phyloP scores from a whole-genome alignment of 2,888 invertebrate genomes.

The Cheilosia grossa region DNA sequence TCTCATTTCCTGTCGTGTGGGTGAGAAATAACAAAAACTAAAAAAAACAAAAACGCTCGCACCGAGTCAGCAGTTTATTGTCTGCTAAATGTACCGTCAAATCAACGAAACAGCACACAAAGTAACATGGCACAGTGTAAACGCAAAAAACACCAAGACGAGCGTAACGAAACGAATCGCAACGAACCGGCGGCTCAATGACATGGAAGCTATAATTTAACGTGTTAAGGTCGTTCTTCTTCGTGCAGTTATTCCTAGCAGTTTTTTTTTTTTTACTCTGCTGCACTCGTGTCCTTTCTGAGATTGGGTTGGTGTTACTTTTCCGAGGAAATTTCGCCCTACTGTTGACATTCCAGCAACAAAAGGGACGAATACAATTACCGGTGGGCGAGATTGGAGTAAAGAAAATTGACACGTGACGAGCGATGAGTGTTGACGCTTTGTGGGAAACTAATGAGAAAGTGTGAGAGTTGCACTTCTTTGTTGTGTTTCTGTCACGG shows the following conservation, averaged over 20 bases:
- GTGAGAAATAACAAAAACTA: not conserved
- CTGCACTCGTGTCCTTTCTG: not conserved
- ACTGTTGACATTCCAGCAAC: not conserved
- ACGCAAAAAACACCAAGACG: conserved; percentile 18
- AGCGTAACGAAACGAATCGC: conserved; percentile 30
- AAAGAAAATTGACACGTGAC: conserved; percentile 51
- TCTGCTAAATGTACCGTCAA: conserved; percentile 54
- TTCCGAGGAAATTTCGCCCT: not conserved
- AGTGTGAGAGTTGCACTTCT: conserved; percentile 6
- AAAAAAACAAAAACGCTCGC: not conserved
- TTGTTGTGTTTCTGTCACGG: not conserved
- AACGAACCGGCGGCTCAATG: conserved; percentile 26
- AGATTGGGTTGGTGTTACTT: conserved; percentile 5
- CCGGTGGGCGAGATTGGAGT: not conserved
- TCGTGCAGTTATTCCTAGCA: not conserved
- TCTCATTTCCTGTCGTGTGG: conserved; percentile 28
- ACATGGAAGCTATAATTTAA: conserved; percentile 52
- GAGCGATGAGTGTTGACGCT: conserved; percentile 51
- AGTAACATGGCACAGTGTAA: conserved; percentile 12
- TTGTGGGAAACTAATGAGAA: conserved; percentile 35
- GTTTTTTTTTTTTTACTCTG: not conserved
- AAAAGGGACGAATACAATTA: not conserved
- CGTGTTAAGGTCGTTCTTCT: conserved; percentile 39
- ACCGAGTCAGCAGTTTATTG: conserved; percentile 49
- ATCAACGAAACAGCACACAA: conserved; percentile 30